Conservation (phyloP, 2,888 invertebrate genomes). For the Nephrotoma appendiculata region DNA sequence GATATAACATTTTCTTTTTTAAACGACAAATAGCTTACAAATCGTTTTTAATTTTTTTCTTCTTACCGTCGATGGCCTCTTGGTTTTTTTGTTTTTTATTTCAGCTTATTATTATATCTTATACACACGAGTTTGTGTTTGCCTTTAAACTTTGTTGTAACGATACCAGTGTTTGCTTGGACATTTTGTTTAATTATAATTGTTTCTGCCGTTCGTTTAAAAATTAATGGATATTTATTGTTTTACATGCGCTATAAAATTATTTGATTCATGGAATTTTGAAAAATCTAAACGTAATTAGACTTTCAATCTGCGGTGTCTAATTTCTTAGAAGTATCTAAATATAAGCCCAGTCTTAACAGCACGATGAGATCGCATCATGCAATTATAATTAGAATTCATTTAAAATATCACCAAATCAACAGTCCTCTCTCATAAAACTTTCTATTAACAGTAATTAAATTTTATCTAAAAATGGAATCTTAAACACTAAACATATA, state of each 20-base stretch:
- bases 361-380: no score
- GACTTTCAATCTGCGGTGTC: no score
- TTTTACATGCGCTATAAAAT: no score
- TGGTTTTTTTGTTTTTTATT: neutral
- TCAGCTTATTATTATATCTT: neutral
- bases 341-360: no score
- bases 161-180: neutral
- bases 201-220: no score
- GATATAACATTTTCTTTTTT: neutral
- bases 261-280: no score
- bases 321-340: no score
- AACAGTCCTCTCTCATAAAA: neutral
- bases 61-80: neutral
- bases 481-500: neutral
- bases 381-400: no score
- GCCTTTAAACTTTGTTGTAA: neutral
- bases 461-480: neutral
- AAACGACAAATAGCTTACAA: neutral
- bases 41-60: neutral
- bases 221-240: no score
- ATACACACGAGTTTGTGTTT: neutral
- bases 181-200: neutral
- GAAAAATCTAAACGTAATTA: no score
- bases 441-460: neutral
- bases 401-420: neutral